Evolutionary conservation across 2,113 vertebrate species (phyloP), one percentile per base, ranked within the genome.

Genomic region (Egretta garzetta): DNA sequence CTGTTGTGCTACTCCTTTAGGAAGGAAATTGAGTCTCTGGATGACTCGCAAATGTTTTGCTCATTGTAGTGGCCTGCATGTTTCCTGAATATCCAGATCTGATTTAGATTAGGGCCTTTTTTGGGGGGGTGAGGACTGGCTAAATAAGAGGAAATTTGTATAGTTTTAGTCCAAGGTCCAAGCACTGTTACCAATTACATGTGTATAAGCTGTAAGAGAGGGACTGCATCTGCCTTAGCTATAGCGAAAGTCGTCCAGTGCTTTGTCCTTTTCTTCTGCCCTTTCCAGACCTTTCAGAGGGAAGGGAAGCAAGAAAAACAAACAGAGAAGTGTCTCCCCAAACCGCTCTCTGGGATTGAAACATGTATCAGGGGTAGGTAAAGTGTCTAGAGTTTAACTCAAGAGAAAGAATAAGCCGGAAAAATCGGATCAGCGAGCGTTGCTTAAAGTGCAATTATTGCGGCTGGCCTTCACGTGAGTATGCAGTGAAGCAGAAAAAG

Each of bases 21-120:
- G 95, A 98, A 97, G 97, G 93, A 97, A 97, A 97, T 96, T 77
- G 89, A 96, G 43, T 94, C 86, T 85, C 73, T 97, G 95, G 85
- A 95, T 95, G 88, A 94, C 88, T 97, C 3, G 68, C 88, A 97
- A 94, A 85, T 94, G 67, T 94, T 97, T 97, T 97, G 85, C 96
- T 95, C 95, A 88, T 95, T 95, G 90, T 83, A 94, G 86, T 63
- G 83, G 83, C 73, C 79, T 64, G 83, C 85, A 88, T 6, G 28
- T 81, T 97, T 98, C 95, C 91, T 93, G 87, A 92, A 56, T 97
- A 97, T 93, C 87, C 92, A 97, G 92, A 90, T 97, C 96, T 98
- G 84, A 95, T 97, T 98, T 96, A 94, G 93, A 94, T 97, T 95
- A 95, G 49, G 73, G 35, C 47, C 53, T 96, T 96, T 96, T 96